Conservation (phyloP, 2,888 invertebrate species). For the Drosophila greeni region DNA sequence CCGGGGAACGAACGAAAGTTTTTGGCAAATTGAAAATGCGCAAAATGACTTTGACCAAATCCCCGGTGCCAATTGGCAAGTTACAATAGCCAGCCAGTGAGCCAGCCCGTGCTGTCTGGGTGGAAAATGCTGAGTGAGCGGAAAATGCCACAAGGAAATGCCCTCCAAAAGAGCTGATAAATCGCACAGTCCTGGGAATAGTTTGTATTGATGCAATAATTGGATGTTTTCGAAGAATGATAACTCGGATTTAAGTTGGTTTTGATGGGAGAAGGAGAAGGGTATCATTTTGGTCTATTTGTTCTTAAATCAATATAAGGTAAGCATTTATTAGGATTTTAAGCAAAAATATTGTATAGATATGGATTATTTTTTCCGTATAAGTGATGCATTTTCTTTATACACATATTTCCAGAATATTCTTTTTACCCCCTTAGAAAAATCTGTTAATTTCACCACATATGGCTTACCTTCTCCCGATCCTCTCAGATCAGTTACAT, state of each 20-base stretch:
- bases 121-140: conserved; percentile 36
- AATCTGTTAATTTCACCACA: conserved; percentile 11
- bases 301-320: background rate
- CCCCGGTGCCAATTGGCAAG: conserved; percentile 71
- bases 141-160: conserved; percentile 32
- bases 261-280: background rate
- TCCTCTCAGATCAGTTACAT: conserved; percentile 16
- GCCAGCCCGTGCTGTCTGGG: conserved; percentile 8
- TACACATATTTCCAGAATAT: background rate
- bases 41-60: conserved; percentile 72
- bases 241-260: too few species aligned
- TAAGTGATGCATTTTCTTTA: background rate
- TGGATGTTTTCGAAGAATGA: background rate
- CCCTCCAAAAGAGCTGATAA: conserved; percentile 15
- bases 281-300: accelerated
- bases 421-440: background rate
- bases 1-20: conserved; percentile 54
- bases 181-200: conserved; percentile 3
- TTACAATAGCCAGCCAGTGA: conserved; percentile 48
- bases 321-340: background rate
- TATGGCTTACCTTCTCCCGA: background rate
- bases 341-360: background rate
- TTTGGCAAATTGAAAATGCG: conserved; percentile 71
- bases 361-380: too few species aligned
- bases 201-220: conserved; percentile 10